These are phyloP conservation scores for Ascidia mentula DNA, from an alignment of 23 tunicate species.

Conservation along the genomic window DNA sequence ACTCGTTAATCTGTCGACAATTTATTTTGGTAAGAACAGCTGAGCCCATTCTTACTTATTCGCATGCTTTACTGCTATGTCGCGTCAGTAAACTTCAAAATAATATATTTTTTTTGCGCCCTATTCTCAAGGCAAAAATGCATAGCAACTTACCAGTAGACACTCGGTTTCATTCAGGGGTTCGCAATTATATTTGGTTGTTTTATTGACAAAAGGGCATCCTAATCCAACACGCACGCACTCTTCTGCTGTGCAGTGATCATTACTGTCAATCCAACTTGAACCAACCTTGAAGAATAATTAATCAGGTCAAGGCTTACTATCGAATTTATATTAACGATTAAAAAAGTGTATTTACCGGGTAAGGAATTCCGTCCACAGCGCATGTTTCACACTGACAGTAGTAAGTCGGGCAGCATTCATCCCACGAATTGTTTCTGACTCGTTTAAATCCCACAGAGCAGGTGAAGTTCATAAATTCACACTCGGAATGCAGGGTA, in stretches of 20 bases:
- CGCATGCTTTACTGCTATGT: no score
- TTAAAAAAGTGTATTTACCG: no score
- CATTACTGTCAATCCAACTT: constrained; percentile 16
- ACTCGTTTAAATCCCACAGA: constrained; percentile 3
- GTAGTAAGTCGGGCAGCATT: constrained; percentile 12
- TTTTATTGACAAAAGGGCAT: constrained; percentile 9
- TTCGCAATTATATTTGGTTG: constrained; percentile 21
- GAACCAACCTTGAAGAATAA: constrained; percentile 15
- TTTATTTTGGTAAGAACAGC: no score
- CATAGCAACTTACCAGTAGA: not conserved
- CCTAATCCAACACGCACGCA: not conserved
- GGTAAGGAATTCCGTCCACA: constrained; percentile 3
- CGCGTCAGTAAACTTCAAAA: not conserved
- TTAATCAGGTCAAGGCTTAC: no score
- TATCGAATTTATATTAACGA: no score
- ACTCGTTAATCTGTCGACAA: no score
- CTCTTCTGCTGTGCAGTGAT: constrained; percentile 6
- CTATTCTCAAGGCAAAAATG: not conserved
- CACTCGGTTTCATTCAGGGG: constrained; percentile 9
- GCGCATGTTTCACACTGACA: constrained; percentile 20
- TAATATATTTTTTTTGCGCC: not conserved
- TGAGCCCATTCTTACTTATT: no score
- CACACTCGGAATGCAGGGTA: not conserved
- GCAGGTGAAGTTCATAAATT: constrained; percentile 13
- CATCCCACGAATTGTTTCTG: constrained; percentile 9